Evolutionary conservation across 92 coral and sea anemone species (phyloP).

Genomic region (Diadumene lineata): DNA sequence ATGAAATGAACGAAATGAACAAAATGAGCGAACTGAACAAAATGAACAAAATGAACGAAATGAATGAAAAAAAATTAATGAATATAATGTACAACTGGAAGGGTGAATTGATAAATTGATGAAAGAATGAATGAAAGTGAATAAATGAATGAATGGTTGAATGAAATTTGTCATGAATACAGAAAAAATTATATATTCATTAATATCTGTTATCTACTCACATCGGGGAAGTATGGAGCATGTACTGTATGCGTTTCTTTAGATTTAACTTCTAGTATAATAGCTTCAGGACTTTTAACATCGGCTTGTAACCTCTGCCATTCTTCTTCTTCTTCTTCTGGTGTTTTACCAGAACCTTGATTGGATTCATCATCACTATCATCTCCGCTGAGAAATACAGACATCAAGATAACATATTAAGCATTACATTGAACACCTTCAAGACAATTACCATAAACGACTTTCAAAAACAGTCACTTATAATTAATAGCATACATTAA

Average conservation of each 20-base stretch:
- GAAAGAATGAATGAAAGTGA: too few relatives aligned
- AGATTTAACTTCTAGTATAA: slow-evolving; percentile 80
- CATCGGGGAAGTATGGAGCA: slow-evolving; percentile 92
- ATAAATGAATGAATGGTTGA: not conserved
- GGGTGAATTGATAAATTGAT: too few relatives aligned
- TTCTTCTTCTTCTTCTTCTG: slow-evolving; percentile 90
- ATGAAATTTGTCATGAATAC: not conserved
- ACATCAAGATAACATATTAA: not conserved
- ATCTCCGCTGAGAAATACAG: slow-evolving; percentile 29
- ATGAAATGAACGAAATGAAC: too few relatives aligned
- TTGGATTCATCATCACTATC: slow-evolving; percentile 45
- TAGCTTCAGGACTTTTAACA: slow-evolving; percentile 71
- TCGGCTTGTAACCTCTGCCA: slow-evolving; percentile 94
- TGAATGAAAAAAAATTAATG: too few relatives aligned
- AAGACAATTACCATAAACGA: too few relatives aligned
- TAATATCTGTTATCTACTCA: not conserved
- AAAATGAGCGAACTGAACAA: too few relatives aligned
- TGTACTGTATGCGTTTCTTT: slow-evolving; percentile 88
- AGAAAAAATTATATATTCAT: not conserved
- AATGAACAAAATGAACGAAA: too few relatives aligned
- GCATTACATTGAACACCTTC: not conserved
- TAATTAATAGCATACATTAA: too few relatives aligned
- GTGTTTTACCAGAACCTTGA: slow-evolving; percentile 37
- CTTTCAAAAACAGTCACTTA: too few relatives aligned
- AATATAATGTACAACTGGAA: too few relatives aligned